Base-by-base conservation (phyloP, 53 echinoderm and acorn worm species). In the Pentamera pediparva region DNA sequence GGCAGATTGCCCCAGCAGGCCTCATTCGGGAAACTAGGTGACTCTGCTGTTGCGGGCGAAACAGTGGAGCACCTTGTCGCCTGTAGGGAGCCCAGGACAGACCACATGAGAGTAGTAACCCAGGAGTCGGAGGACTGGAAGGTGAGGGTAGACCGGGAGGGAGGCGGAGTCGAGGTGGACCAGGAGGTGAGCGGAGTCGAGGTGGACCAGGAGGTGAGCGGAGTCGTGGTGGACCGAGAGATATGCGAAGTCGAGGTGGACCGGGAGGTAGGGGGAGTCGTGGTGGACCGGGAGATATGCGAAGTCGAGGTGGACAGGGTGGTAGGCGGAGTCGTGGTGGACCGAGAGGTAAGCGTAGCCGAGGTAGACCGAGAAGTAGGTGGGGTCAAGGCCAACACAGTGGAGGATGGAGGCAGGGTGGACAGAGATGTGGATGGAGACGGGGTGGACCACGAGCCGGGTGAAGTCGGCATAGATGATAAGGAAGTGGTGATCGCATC, bases 1-100 rank as follows among this genome's bases (percentile, higher is more conserved):
- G 1, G 26, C 9, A 20, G 40, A 63, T 20, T 76, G 76, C 35
- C 76, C 82, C 9, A 30, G 28, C 17, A 32, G 20, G 11, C 70
- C 4, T 26, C 31, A 59, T 26, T 6, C 37, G 52, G 78, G 53
- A 78, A 78, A 78, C 69, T 78, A 78, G 54, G 20, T 18, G 26
- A 37, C 78, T 78, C 78, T 78, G 56, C 50, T 78, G 65, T 78
- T 78, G 78, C 21, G 78, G 64, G 78, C 65, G 25, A 54, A 78
- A 78, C 67, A 78, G 55, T 39, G 56, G 78, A 37, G 78, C 53
- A 0, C 13, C 24, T 1, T 20, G 26, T 21, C 10, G 20, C 3
- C 35, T 17, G 70, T 29, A 8, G 1, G 1, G 27, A 26, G 9
- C 49, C 59, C 21, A 8, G 28, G 59, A 59, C 5, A 59, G 0